Evolutionary conservation across 2,888 invertebrate genomes (phyloP).

Genomic region (Autographa gamma): DNA sequence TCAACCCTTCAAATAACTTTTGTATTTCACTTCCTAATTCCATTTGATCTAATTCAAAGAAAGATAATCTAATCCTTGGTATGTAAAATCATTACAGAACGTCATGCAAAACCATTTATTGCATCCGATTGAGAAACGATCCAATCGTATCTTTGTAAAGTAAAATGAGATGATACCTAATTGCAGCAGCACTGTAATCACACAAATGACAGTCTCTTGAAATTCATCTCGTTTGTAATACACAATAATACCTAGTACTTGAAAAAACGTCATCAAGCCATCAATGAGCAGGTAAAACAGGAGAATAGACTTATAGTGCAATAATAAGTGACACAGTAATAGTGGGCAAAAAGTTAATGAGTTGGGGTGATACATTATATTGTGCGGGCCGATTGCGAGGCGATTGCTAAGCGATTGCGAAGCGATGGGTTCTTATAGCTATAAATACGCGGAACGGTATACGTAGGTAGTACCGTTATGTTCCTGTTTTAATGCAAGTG

Average conservation of each 20-base stretch:
- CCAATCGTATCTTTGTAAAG: conserved; percentile 6
- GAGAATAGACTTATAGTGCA: conserved; percentile 45
- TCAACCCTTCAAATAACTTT: too few species aligned
- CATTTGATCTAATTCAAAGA: too few species aligned
- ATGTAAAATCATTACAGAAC: neutral
- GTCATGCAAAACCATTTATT: neutral
- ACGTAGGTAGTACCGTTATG: neutral
- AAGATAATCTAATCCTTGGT: neutral
- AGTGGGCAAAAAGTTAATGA: conserved; percentile 57
- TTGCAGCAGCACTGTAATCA: neutral
- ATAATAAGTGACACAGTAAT: conserved; percentile 55
- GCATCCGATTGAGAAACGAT: neutral
- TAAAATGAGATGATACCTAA: conserved; percentile 3
- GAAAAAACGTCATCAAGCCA: conserved; percentile 52
- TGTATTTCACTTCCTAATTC: too few species aligned
- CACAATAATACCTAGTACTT: conserved; percentile 47
- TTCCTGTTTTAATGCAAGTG: neutral
- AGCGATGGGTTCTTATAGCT: neutral
- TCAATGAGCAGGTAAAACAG: conserved; percentile 49
- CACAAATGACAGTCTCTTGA: conserved; percentile 5
- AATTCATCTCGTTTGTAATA: conserved; percentile 4
- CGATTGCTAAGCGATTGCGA: conserved; percentile 13
- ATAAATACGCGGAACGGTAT: conserved; percentile 7
- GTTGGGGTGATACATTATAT: conserved; percentile 35
- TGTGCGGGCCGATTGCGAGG: conserved; percentile 14